Percentiles rank a stretch among this genome's conserved stretches.
These are phyloP conservation scores for Platanista minor DNA, from an alignment of 2,113 vertebrate genomes.

Conservation along the genomic window DNA sequence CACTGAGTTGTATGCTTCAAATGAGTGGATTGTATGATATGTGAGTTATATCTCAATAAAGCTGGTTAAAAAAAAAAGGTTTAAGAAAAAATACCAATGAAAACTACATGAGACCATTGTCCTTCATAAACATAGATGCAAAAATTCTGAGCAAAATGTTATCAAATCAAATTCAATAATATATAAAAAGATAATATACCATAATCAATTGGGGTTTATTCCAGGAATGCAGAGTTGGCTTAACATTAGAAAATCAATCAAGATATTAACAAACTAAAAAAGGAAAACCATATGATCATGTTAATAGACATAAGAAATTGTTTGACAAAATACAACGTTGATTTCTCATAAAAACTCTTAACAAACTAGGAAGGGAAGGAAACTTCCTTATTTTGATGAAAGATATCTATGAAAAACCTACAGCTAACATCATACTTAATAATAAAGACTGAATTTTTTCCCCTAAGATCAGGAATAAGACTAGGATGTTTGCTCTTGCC, in stretches of 20 bases:
- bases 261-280: neutral
- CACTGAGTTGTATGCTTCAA: neutral
- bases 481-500: neutral
- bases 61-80: neutral
- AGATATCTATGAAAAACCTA: neutral
- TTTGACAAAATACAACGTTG: neutral
- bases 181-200: neutral
- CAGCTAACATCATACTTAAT: neutral
- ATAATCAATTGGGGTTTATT: neutral
- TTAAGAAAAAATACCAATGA: neutral
- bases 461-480: neutral
- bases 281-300: neutral
- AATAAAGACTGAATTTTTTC: neutral
- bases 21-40: neutral
- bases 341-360: neutral
- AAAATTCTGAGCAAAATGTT: constrained; percentile 2
- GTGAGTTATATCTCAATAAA: neutral
- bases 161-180: neutral
- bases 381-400: neutral
- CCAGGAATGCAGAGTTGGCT: neutral
- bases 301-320: neutral
- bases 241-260: neutral
- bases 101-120: neutral
- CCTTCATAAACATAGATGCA: neutral
- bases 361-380: neutral